Evolutionary conservation across 2,113 vertebrate genomes (phyloP).

Genomic region (Arenaria interpres): DNA sequence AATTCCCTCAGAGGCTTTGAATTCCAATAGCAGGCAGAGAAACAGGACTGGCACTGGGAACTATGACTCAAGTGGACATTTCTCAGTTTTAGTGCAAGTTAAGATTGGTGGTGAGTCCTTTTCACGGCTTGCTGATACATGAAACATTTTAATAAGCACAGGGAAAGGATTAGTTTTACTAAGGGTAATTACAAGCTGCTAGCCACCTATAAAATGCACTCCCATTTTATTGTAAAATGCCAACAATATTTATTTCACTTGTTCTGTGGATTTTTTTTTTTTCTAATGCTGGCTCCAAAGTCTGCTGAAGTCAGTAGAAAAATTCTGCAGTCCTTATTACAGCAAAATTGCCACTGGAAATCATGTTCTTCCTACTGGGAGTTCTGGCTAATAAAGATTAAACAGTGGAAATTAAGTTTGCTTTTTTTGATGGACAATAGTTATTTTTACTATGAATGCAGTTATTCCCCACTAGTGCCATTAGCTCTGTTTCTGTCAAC

Average conservation of each 20-base stretch:
- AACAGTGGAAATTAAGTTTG: neutral
- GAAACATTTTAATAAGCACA: constrained; percentile 54
- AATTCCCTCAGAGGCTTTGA: constrained; percentile 55
- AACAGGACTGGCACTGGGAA: constrained; percentile 31
- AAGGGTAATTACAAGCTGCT: constrained; percentile 54
- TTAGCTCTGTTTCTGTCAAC: constrained; percentile 25
- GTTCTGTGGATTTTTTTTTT: neutral
- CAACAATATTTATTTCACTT: constrained; percentile 42
- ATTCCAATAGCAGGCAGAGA: neutral
- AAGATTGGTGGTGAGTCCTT: neutral
- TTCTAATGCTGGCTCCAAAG: neutral
- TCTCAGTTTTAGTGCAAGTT: neutral
- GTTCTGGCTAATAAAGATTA: neutral
- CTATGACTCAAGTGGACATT: constrained; percentile 45
- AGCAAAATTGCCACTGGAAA: constrained; percentile 6
- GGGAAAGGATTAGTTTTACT: constrained; percentile 61
- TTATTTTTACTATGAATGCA: constrained; percentile 18
- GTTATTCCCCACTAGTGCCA: neutral
- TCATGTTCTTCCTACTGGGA: neutral
- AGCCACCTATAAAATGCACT: constrained; percentile 52
- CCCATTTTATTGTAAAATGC: constrained; percentile 22
- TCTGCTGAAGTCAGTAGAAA: neutral
- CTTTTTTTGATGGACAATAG: neutral
- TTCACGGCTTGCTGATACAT: neutral
- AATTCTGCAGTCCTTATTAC: neutral